phyloP scores from a whole-genome alignment of 1,140 invertebrate genomes.

The Brachionus paranguensis region DNA sequence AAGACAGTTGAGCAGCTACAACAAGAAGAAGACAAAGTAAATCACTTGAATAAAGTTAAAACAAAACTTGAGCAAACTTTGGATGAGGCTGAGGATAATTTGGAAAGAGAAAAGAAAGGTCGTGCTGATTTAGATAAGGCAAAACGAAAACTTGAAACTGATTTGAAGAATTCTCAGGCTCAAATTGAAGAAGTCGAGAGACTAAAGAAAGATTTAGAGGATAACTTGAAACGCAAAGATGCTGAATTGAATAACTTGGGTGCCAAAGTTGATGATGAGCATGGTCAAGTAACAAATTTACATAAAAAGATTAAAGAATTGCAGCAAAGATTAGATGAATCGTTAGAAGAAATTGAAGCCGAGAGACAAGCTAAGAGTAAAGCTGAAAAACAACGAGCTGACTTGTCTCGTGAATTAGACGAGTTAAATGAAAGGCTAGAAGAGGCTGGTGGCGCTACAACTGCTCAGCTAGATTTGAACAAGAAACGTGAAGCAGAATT shows the following conservation, averaged over 20 bases:
- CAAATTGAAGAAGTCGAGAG: conserved; percentile 91
- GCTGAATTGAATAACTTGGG: conserved; percentile 88
- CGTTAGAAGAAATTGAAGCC: conserved; percentile 93
- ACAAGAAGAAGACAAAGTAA: conserved; percentile 96
- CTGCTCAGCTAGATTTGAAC: conserved; percentile 96
- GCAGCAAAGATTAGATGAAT: conserved; percentile 74
- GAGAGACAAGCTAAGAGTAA: conserved; percentile 77
- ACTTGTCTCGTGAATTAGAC: conserved; percentile 87
- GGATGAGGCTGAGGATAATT: conserved; percentile 90
- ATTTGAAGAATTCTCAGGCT: conserved; percentile 96
- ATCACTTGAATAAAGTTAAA: conserved; percentile 98
- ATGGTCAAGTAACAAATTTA: conserved; percentile 84
- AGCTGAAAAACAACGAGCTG: conserved; percentile 92
- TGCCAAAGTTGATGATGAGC: conserved; percentile 95
- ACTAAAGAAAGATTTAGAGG: conserved; percentile 94
- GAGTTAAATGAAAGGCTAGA: conserved; percentile 93
- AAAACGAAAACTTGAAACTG: conserved; percentile 84
- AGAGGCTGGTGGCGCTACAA: conserved; percentile 98
- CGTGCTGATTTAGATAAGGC: conserved; percentile 93
- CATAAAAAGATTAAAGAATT: conserved; percentile 99
- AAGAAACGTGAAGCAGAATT: conserved; percentile 98
- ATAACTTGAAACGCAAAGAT: conserved; percentile 72
- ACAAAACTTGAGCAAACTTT: conserved; percentile 93
- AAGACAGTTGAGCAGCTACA: conserved; percentile 93
- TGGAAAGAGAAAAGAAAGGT: conserved; percentile 97